A percentile compares a stretch with the other conserved stretches of the same genome.
phyloP scores from a whole-genome alignment of 2,113 vertebrate species.

The Pollimyrus isidori region DNA sequence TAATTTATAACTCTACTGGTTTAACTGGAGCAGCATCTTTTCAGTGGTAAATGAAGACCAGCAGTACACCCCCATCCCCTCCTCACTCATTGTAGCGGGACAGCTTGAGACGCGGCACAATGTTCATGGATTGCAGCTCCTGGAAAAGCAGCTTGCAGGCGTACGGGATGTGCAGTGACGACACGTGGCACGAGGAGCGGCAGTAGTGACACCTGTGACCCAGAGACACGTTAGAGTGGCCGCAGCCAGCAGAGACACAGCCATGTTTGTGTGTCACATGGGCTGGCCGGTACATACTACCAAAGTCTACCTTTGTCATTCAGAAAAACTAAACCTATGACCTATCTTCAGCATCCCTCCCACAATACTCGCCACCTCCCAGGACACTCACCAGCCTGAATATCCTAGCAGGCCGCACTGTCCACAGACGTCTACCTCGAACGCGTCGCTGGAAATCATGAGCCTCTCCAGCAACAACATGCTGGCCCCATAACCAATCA shows the following conservation, averaged over 20 bases:
- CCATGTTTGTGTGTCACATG: background rate
- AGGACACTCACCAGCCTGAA: constrained; percentile 80
- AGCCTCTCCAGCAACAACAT: constrained; percentile 93
- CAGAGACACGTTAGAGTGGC: constrained; percentile 22
- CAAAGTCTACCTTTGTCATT: background rate
- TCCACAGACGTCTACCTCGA: constrained; percentile 95
- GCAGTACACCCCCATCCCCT: background rate
- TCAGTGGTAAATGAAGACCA: background rate
- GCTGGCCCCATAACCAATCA: constrained; percentile 97
- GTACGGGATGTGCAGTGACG: constrained; percentile 89
- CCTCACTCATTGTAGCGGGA: constrained; percentile 86
- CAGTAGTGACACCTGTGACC: constrained; percentile 91
- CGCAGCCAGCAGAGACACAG: too few relatives aligned
- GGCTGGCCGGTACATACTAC: background rate
- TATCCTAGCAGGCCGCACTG: constrained; percentile 94
- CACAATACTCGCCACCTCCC: constrained; percentile 34
- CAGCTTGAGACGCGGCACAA: constrained; percentile 89
- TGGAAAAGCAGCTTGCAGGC: constrained; percentile 98
- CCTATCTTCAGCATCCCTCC: background rate
- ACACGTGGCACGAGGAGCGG: constrained; percentile 91
- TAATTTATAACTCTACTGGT: background rate
- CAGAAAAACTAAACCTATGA: background rate
- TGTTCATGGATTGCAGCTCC: constrained; percentile 98
- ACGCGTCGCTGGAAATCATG: constrained; percentile 98
- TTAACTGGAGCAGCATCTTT: background rate